Evolutionary conservation across 2,113 vertebrate genomes (phyloP), one percentile per base, ranked within the genome.

Genomic region (Semnornis frantzii): DNA sequence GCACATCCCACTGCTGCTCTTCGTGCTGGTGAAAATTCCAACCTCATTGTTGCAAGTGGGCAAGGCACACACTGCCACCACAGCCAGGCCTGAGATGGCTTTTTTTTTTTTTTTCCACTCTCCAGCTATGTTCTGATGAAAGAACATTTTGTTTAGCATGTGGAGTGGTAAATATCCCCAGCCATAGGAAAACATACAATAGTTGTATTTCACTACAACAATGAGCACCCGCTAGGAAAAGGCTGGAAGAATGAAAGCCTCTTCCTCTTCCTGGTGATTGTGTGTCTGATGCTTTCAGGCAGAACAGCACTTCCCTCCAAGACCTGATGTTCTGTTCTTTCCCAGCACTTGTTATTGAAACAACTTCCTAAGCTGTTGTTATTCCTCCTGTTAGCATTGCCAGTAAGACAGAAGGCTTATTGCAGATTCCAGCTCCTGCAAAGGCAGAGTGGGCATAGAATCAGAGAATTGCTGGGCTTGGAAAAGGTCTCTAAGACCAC

Each of bases 181-280:
- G 87, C 84, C 16, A 33, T 82, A 89, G 94, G 77, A 90, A 95
- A 94, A 60, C 31, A 74, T 85, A 92, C 79, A 96, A 82, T 94
- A 74, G 85, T 64, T 80, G 42, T 77, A 74, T 95, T 97, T 97
- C 82, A 33, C 79, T 80, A 93, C 33, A 81, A 97, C 89, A 95
- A 75, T 96, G 69, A 81, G 77, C 85, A 71, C 33, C 44, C 65
- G 76, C 63, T 83, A 87, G 88, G 82, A 97, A 97, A 97, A 96
- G 86, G 95, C 74, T 68, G 84, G 89, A 93, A 86, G 73, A 97
- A 97, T 93, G n/a, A 80, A 93, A 87, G 30, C 12, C 48, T 63
- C 63, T 95, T 97, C 95, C 91, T 89, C 93, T 98, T 97, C 97
- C 97, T 90, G 92, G 89, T 93, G 94, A 63, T 80, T 87, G n/a